Base-by-base conservation (phyloP, 1,140 invertebrate genomes). In the Cryptotermes secundus region DNA sequence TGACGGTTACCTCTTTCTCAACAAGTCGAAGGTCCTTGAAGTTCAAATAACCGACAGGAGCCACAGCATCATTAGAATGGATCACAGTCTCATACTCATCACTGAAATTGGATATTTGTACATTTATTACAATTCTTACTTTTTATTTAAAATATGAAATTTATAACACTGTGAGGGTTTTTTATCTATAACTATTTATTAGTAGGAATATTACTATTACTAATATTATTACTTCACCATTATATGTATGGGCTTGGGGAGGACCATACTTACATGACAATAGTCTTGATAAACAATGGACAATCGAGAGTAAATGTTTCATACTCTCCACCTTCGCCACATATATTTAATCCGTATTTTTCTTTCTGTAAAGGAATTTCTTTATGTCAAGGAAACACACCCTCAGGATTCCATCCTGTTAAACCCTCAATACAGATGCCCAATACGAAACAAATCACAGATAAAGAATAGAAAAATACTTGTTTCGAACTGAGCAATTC, bases 261-360 rank as follows among this genome's bases (percentile, higher is more conserved):
- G 45, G 31, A n/a, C 34, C 53, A 87, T 88, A 95, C 96, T 95
- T 92, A 98, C 96, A 99, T 93, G 85, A 96, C 92, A 90, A 99
- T 95, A 88, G 93, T 93, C 89, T 97, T 97, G 87, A 93, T 95
- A 90, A 99, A 99, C 79, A 99, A 91, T 34, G 98, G 98, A 91
- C 98, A 99, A 91, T 99, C 97, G 84, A 99, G 91, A 24, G 98
- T 99, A 89, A 99, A 97, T 45, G 98, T 98, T 91, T 99, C 99
- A 90, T 99, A 99, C 90, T 99, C 99, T 81, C 99, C 99, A 72
- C 99, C 99, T 92, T 99, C 99, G 79, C 99, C 99, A 91, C 99
- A 99, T 80, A 99, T 94, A 92, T 99, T 99, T 85, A 99, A 91
- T 34, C 97, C 97, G 91, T 97, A 99, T 90, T 98, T 97, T 90